phyloP scores from a whole-genome alignment of 2,113 vertebrate genomes.

The Eptesicus fuscus region DNA sequence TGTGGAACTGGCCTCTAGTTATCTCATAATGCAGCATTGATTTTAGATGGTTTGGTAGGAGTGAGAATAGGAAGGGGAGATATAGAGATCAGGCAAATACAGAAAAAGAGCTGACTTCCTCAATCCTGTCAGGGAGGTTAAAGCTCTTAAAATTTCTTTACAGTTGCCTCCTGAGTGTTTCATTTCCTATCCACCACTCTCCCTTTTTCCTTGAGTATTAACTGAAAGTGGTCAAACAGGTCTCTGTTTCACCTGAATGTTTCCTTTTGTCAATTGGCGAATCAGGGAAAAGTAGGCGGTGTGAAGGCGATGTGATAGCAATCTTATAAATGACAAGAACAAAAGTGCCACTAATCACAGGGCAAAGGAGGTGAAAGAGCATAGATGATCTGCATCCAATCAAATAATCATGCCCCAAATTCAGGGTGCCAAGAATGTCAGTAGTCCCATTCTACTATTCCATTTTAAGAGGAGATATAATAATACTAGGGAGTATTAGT shows the following conservation, averaged over 20 bases:
- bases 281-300: background rate
- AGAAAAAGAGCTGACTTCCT: background rate
- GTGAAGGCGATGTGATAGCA: background rate
- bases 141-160: background rate
- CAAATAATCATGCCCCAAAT: background rate
- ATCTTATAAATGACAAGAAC: background rate
- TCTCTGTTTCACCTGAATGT: background rate
- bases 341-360: background rate
- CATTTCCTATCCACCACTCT: background rate
- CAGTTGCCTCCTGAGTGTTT: background rate
- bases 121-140: background rate
- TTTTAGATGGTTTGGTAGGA: background rate
- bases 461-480: background rate
- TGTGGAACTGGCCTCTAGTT: no score
- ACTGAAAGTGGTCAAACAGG: background rate
- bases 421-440: background rate
- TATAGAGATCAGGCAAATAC: background rate
- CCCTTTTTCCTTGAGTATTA: background rate
- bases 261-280: background rate
- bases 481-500: background rate
- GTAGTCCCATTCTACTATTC: background rate
- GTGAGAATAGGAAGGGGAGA: background rate
- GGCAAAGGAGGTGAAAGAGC: background rate
- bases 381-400: background rate
- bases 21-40: background rate